Conservation (phyloP, 2,888 invertebrate genomes). For the Philopedon plagiatum region DNA sequence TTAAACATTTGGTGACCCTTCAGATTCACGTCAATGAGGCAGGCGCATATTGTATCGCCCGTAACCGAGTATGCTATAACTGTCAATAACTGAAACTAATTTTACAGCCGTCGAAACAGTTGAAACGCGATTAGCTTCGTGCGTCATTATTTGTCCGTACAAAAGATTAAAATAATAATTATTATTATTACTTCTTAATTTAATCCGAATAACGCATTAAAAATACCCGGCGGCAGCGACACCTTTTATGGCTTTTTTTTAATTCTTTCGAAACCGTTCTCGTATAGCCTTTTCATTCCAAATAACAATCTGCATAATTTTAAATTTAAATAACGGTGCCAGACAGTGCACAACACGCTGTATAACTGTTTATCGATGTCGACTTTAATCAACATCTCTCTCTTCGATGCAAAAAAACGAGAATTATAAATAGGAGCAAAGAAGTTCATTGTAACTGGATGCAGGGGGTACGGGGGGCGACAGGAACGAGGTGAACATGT, state of each 20-base stretch:
- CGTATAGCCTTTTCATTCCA: not conserved
- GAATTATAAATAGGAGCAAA: conserved; percentile 12
- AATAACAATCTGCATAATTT: conserved; percentile 24
- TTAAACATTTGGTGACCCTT: too few species aligned
- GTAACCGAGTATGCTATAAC: too few species aligned
- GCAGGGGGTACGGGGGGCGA: not conserved
- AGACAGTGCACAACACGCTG: conserved; percentile 5
- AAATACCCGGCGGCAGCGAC: not conserved
- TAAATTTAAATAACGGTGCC: conserved; percentile 24
- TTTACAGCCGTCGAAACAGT: not conserved
- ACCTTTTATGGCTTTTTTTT: not conserved
- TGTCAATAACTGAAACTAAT: not conserved
- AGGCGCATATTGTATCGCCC: too few species aligned
- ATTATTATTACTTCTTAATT: too few species aligned
- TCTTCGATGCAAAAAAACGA: conserved; percentile 3
- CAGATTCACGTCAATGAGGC: too few species aligned
- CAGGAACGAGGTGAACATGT: too few species aligned
- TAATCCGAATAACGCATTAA: not conserved
- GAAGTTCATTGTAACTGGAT: not conserved
- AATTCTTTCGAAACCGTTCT: conserved; percentile 10
- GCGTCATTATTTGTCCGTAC: too few species aligned
- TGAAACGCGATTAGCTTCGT: not conserved
- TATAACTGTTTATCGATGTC: conserved; percentile 19
- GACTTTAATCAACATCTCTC: conserved; percentile 11
- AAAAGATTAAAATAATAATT: not conserved